These are phyloP conservation scores for Chondrilla cf. caribensis DNA, from an alignment of 37 sponge, comb jelly and placozoan genomes.

Conservation along the genomic window DNA sequence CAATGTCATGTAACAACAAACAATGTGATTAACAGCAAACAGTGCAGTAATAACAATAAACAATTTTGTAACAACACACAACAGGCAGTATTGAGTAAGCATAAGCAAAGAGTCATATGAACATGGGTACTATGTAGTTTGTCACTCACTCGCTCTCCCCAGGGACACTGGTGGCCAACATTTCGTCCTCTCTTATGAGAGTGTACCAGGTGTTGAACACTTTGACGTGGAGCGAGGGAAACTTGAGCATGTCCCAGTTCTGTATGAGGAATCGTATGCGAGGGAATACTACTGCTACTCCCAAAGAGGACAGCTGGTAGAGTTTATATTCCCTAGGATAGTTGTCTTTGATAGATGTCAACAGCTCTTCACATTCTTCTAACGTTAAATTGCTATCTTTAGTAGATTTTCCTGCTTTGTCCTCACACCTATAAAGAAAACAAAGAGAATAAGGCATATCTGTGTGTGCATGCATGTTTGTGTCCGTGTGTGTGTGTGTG, in stretches of 20 bases:
- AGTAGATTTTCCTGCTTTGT: neutral
- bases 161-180: neutral
- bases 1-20: neutral
- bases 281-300: conserved; percentile 78
- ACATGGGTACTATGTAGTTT: too few relatives aligned
- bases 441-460: neutral
- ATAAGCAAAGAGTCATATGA: too few relatives aligned
- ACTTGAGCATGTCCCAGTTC: conserved; percentile 53
- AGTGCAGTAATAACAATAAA: neutral
- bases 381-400: conserved; percentile 46
- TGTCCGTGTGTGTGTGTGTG: too few relatives aligned
- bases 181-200: conserved; percentile 44
- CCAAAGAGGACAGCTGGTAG: conserved; percentile 71
- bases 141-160: conserved; percentile 8
- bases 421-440: conserved; percentile 20
- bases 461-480: too few relatives aligned
- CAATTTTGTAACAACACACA: too few relatives aligned
- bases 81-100: too few relatives aligned
- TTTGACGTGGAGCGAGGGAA: conserved; percentile 23
- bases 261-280: conserved; percentile 36
- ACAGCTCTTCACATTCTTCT: conserved; percentile 72
- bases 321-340: conserved; percentile 73
- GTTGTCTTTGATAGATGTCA: conserved; percentile 54
- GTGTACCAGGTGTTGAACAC: conserved; percentile 51
- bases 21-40: neutral